Evolutionary conservation across 2,113 vertebrate species (phyloP).

Genomic region (Carlito syrichta): DNA sequence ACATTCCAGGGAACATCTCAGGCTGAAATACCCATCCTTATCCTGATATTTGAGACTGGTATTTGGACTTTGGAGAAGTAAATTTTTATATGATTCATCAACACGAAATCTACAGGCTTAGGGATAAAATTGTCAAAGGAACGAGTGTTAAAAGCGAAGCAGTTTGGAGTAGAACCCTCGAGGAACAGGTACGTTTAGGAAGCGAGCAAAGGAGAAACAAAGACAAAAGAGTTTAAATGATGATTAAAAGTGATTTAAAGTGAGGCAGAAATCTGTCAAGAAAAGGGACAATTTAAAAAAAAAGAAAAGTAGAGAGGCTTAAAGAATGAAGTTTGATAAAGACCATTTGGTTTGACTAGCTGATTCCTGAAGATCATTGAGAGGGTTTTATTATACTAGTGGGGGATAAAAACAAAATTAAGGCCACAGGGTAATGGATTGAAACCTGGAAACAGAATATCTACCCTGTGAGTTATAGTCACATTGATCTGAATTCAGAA

Average conservation of each 20-base stretch:
- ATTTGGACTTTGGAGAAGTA: background rate
- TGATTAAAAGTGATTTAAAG: background rate
- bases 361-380: background rate
- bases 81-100: background rate
- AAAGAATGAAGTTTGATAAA: background rate
- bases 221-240: background rate
- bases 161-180: background rate
- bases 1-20: background rate
- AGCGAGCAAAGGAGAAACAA: background rate
- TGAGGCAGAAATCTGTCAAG: background rate
- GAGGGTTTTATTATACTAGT: background rate
- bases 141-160: background rate
- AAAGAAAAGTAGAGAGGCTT: background rate
- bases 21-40: background rate
- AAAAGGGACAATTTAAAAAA: background rate
- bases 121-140: background rate
- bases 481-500: background rate
- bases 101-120: background rate
- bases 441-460: background rate
- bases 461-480: background rate
- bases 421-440: background rate
- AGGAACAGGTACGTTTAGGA: background rate
- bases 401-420: background rate
- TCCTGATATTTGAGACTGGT: background rate
- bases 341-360: background rate